Conservation (phyloP, 2,797 vertebrate species). For the Gobio occitaniae region DNA sequence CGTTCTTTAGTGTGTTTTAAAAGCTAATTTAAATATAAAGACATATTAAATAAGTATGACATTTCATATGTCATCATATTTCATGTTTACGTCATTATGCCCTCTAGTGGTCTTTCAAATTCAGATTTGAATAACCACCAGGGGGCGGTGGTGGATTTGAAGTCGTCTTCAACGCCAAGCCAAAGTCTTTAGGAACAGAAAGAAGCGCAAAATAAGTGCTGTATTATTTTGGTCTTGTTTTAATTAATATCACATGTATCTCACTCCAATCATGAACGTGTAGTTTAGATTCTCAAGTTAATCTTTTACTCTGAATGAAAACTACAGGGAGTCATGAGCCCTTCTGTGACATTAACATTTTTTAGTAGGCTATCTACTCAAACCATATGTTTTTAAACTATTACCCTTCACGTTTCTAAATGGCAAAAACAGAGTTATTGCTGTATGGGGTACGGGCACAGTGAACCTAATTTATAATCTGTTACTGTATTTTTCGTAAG, state of each 20-base stretch:
- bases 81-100: too few species aligned
- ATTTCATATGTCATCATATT: too few species aligned
- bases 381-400: neutral
- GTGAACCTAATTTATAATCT: neutral
- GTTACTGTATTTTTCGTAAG: neutral
- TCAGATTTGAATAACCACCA: conserved; percentile 49
- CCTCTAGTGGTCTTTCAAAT: too few species aligned
- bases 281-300: neutral
- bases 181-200: neutral
- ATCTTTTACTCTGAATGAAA: neutral
- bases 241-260: conserved; percentile 13
- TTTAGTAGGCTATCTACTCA: neutral
- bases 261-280: neutral
- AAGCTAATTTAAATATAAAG: too few species aligned
- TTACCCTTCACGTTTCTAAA: neutral
- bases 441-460: too few species aligned
- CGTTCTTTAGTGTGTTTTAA: too few species aligned
- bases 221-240: neutral
- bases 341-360: neutral
- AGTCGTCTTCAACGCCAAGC: too few species aligned
- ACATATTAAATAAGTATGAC: too few species aligned
- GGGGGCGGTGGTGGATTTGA: conserved; percentile 53
- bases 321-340: neutral
- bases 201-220: neutral
- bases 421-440: neutral